A percentile compares a stretch with the other conserved stretches of the same genome.
Evolutionary conservation across 2,113 vertebrate species (phyloP).

Genomic region (Ceyx melanurus): DNA sequence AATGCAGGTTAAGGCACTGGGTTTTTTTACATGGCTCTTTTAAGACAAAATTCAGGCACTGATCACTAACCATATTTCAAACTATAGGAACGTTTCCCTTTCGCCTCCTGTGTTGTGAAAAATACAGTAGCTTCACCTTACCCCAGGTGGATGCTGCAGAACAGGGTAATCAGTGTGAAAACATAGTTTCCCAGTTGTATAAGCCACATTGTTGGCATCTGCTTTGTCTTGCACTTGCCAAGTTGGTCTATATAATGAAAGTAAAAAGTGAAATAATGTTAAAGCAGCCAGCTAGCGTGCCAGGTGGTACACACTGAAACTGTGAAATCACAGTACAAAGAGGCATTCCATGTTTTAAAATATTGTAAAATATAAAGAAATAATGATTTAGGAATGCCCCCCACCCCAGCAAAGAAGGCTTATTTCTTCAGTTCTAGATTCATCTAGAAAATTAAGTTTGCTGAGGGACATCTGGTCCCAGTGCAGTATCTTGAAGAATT

Average conservation of each 20-base stretch:
- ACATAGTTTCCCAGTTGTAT: constrained; percentile 86
- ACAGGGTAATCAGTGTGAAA: constrained; percentile 94
- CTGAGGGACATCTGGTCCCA: not conserved
- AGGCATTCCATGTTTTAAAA: not conserved
- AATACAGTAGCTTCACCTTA: constrained; percentile 73
- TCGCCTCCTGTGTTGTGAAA: not conserved
- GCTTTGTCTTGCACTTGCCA: constrained; percentile 96
- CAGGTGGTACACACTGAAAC: not conserved
- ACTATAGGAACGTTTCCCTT: not conserved
- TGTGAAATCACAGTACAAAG: not conserved
- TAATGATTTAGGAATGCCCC: not conserved
- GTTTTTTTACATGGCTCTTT: not conserved
- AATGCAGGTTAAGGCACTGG: not conserved
- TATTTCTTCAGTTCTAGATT: not conserved
- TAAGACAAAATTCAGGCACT: not conserved
- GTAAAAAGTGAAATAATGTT: constrained; percentile 23
- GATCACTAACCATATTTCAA: not conserved
- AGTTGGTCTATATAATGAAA: constrained; percentile 82
- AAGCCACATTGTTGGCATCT: constrained; percentile 92
- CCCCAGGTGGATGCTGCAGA: constrained; percentile 89
- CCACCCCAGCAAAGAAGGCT: not conserved
- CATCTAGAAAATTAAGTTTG: not conserved
- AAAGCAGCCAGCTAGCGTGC: not conserved
- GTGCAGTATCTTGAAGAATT: accelerated
- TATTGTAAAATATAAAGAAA: not conserved